Conservation (phyloP, 2,113 vertebrate genomes). For the Clinocottus analis region DNA sequence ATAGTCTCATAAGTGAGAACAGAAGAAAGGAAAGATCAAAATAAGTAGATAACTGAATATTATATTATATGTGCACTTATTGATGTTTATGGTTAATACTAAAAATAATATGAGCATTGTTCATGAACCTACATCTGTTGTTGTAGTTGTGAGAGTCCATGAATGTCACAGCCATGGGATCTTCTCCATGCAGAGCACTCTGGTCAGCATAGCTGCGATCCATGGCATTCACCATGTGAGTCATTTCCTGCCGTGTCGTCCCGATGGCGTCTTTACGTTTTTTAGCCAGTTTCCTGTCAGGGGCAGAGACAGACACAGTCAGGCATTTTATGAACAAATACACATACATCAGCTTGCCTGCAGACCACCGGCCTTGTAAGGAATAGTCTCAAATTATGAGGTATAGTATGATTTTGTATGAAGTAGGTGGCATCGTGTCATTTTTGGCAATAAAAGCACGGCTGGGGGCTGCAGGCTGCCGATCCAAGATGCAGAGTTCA, state of each 20-base stretch:
- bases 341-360: conserved; percentile 40
- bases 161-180: conserved; percentile 96
- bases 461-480: conserved; percentile 61
- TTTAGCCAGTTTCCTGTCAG: conserved; percentile 95
- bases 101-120: not conserved
- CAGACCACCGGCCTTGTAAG: conserved; percentile 42
- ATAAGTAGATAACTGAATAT: not conserved
- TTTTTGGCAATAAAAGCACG: not conserved
- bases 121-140: conserved; percentile 93
- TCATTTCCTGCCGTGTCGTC: conserved; percentile 97
- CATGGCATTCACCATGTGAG: conserved; percentile 99
- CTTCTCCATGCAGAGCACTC: conserved; percentile 95
- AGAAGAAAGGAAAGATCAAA: not conserved
- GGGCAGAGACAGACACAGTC: conserved; percentile 46
- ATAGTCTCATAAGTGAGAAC: not conserved
- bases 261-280: conserved; percentile 98
- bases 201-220: conserved; percentile 97
- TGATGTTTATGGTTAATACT: not conserved
- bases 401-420: not conserved
- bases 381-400: not conserved
- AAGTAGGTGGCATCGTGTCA: not conserved
- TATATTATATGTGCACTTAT: not conserved
- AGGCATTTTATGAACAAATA: conserved; percentile 4
- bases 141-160: conserved; percentile 99
- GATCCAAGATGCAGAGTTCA: conserved; percentile 50